phyloP scores from a whole-genome alignment of 2,113 vertebrate species.

The Sinocyclocheilus maitianheensis region DNA sequence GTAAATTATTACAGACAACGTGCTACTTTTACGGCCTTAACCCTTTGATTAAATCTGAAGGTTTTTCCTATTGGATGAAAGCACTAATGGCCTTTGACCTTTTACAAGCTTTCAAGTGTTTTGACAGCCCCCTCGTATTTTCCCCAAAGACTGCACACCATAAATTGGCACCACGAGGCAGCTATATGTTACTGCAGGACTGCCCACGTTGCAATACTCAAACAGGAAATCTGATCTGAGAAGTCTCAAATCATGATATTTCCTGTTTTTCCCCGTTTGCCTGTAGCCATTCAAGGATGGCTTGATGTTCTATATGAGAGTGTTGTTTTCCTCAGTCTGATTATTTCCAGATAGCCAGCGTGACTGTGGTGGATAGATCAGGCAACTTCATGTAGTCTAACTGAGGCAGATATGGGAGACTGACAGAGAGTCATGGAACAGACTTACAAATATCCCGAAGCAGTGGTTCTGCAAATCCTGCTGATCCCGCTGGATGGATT shows the following conservation, averaged over 20 bases:
- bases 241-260: slow-evolving; percentile 42
- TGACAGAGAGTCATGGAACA: slow-evolving; percentile 14
- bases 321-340: slow-evolving; percentile 38
- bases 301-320: slow-evolving; percentile 24
- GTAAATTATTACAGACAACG: slow-evolving; percentile 9
- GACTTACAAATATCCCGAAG: background rate
- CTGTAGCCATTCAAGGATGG: slow-evolving; percentile 35
- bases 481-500: background rate
- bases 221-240: slow-evolving; percentile 43
- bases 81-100: slow-evolving; percentile 14
- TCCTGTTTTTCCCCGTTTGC: slow-evolving; percentile 22
- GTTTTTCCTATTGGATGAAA: slow-evolving; percentile 18
- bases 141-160: slow-evolving; percentile 6
- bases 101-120: slow-evolving; percentile 16
- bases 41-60: background rate
- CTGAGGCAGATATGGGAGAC: slow-evolving; percentile 20
- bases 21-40: background rate
- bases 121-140: slow-evolving; percentile 28
- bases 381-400: slow-evolving; percentile 23
- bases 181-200: slow-evolving; percentile 16
- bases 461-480: background rate
- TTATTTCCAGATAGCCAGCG: slow-evolving; percentile 48
- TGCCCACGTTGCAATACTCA: slow-evolving; percentile 33
- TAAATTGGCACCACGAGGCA: slow-evolving; percentile 32
- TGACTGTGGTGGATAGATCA: slow-evolving; percentile 14